A percentile compares a stretch with the other conserved stretches of the same genome.
Conservation (phyloP, 2,888 invertebrate species). For the Acholoe squamosa region DNA sequence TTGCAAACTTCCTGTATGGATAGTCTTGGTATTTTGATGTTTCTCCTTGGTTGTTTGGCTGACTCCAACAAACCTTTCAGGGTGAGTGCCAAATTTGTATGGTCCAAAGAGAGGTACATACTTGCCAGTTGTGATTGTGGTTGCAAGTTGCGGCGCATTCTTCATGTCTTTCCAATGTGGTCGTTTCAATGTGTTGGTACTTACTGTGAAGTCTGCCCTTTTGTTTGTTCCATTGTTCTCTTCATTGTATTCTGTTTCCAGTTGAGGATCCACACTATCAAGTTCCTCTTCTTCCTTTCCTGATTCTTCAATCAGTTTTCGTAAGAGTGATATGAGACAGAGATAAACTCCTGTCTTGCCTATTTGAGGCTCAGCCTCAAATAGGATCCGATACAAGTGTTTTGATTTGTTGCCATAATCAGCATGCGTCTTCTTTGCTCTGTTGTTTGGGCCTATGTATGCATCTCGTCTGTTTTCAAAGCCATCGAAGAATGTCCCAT, state of each 20-base stretch:
- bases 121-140: not conserved
- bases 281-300: not conserved
- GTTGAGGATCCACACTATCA: not conserved
- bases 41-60: not conserved
- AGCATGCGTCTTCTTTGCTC: not conserved
- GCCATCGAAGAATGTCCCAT: not conserved
- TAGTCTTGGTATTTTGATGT: not conserved
- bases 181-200: not conserved
- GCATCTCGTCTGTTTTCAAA: not conserved
- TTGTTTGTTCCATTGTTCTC: too few species aligned
- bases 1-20: not conserved
- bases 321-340: slow-evolving; percentile 47
- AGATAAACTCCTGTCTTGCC: slow-evolving; percentile 66
- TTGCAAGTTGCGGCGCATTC: not conserved
- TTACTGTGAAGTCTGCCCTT: not conserved
- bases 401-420: slow-evolving; percentile 52
- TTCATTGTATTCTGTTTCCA: not conserved
- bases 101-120: not conserved
- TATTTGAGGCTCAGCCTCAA: slow-evolving; percentile 66
- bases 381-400: slow-evolving; percentile 55
- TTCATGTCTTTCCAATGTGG: slow-evolving; percentile 64
- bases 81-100: not conserved
- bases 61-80: not conserved
- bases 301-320: not conserved
- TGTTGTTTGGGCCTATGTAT: not conserved